A percentile compares a stretch with the other conserved stretches of the same genome.
Conservation (phyloP, 2,113 vertebrate species). For the Morone saxatilis region DNA sequence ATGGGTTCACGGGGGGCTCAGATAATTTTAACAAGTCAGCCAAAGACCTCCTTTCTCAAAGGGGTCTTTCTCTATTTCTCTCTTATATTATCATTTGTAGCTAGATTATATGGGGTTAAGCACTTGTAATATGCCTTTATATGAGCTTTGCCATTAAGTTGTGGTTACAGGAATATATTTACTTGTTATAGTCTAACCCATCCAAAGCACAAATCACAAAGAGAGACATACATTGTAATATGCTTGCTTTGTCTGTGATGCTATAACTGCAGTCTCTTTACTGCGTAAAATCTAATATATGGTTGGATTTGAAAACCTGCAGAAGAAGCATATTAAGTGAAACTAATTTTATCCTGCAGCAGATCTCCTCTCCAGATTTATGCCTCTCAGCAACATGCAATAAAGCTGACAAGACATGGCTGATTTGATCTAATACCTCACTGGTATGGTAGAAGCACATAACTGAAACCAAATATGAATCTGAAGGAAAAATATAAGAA, state of each 20-base stretch:
- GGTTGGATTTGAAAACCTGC: not conserved
- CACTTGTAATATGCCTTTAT: not conserved
- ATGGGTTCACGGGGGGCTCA: conserved; percentile 35
- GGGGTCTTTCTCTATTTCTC: not conserved
- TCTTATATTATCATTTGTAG: not conserved
- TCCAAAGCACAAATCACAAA: not conserved
- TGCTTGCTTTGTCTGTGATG: not conserved
- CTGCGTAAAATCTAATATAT: not conserved
- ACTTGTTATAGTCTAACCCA: not conserved
- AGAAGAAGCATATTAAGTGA: not conserved
- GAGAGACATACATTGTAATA: not conserved
- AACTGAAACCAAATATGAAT: not conserved
- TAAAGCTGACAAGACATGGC: not conserved
- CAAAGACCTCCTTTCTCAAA: conserved; percentile 16
- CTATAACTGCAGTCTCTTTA: not conserved
- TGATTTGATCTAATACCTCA: not conserved
- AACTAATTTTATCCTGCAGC: not conserved
- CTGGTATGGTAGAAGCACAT: not conserved
- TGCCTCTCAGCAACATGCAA: not conserved
- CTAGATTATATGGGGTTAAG: not conserved
- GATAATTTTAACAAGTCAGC: conserved; percentile 49
- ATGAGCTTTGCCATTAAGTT: not conserved
- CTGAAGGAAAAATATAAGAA: not conserved
- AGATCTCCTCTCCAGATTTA: conserved; percentile 4
- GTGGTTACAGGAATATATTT: not conserved